Percentiles rank a stretch among this genome's conserved stretches.
Evolutionary conservation across 2,113 vertebrate species (phyloP).

Genomic region (Australoheros scitulus): DNA sequence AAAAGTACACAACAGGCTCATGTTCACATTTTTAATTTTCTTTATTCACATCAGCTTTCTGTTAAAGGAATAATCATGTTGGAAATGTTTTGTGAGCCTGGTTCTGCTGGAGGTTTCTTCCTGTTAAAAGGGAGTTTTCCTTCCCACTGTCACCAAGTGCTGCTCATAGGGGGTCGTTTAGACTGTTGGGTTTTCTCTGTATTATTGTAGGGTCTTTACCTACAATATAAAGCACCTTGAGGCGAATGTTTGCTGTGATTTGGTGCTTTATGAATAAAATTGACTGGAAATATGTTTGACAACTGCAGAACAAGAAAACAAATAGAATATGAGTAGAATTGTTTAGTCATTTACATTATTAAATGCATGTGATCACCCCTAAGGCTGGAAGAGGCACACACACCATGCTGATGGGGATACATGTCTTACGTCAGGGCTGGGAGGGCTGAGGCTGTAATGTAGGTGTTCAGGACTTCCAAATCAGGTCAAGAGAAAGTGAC

Average conservation of each 20-base stretch:
- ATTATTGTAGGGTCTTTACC: no score
- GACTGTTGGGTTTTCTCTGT: no score
- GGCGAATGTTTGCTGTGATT: no score
- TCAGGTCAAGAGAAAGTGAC: conserved; percentile 36
- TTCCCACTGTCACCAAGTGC: no score
- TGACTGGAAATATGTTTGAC: neutral
- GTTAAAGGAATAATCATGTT: neutral
- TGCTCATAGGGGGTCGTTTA: no score
- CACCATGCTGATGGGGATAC: neutral
- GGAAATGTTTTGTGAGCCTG: neutral
- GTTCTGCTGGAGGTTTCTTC: no score
- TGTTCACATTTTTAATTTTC: neutral
- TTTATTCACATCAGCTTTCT: neutral
- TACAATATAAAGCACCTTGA: no score
- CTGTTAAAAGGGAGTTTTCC: no score
- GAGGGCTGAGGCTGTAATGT: neutral
- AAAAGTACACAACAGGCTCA: accelerated
- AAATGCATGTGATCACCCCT: neutral
- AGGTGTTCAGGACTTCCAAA: conserved; percentile 34
- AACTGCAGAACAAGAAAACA: neutral
- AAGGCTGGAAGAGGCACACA: neutral
- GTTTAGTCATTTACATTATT: neutral
- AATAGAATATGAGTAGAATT: no score
- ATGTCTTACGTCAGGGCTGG: neutral
- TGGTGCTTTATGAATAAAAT: no score